Evolutionary conservation across 2,888 invertebrate species (phyloP), one percentile per base, ranked within the genome.

Genomic region (Ernsta delagoae): DNA sequence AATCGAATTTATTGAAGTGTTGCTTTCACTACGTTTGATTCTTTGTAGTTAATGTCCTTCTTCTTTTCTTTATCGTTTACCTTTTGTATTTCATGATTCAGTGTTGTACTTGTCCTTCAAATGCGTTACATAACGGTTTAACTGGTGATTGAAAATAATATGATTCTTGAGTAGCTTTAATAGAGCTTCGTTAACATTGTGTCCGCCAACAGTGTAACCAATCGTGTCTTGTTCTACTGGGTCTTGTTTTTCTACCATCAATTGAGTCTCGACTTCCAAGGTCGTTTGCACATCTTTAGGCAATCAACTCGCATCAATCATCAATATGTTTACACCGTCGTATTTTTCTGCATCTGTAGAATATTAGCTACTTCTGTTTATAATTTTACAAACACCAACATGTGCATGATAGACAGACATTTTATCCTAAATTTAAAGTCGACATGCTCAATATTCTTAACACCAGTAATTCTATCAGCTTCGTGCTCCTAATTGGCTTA

Each of bases 371-470:
- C 63, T 69, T 69, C 63, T 64, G 53, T 69, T 53, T 59, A 50
- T 59, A 34, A 59, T 59, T 59, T 24, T 41, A 41, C 9, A 41
- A 8, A 41, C 41, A 57, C n/a, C 31, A 61, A 36, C 45, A 54
- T 45, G 34, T 69, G 69, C 69, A 75, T 74, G 75, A 73, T 62
- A 68, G 56, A 61, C 61, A 68, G 16, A 16, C 16, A 16, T 16
- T 16, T 16, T 68, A 5, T 54, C 7, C 3, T 61, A 68, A 43
- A 36, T 4, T 4, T 43, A 68, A 68, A 62, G 61, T 62, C 57
- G 16, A 57, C 57, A 45, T 62, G 45, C 41, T 62, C 56, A 57
- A 48, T 68, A 62, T 62, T 68, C 62, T 48, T 62, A 68, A 68
- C 62, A 62, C 9, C 48, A 57, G 62, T 57, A 62, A 62, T 56